Conservation (phyloP, 2,113 vertebrate genomes). For the Illadopsis cleaveri region DNA sequence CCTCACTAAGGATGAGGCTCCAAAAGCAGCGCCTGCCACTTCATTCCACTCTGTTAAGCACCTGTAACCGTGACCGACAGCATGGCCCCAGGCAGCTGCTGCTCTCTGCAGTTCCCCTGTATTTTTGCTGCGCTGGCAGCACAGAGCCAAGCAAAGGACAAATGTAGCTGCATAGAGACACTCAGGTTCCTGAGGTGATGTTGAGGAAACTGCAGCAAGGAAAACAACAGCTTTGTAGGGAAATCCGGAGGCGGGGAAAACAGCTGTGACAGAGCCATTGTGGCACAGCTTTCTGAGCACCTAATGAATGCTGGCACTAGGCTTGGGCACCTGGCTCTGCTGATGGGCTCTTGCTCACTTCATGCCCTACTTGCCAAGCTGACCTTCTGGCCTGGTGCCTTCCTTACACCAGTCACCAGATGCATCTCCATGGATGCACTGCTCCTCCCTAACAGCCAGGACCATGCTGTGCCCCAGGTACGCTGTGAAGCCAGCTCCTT, state of each 20-base stretch:
- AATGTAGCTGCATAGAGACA: neutral
- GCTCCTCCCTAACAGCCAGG: neutral
- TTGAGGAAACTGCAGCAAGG: slow-evolving; percentile 24
- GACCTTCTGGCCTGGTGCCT: neutral
- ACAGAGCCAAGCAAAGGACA: neutral
- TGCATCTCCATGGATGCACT: neutral
- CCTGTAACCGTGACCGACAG: slow-evolving; percentile 4
- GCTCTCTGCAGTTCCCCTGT: neutral
- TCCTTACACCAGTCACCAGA: no score
- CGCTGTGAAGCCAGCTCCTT: neutral
- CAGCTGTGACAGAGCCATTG: neutral
- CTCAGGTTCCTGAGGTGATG: neutral
- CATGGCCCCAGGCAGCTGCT: neutral
- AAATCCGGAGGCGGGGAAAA: neutral
- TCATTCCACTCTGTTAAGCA: neutral
- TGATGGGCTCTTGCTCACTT: neutral
- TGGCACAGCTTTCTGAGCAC: neutral
- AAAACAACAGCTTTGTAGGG: slow-evolving; percentile 44
- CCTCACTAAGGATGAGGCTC: neutral
- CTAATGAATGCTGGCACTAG: neutral
- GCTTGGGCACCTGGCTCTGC: neutral
- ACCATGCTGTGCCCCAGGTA: no score
- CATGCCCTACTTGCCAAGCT: neutral
- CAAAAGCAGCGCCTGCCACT: rapidly evolving
- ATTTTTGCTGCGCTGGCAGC: slow-evolving; percentile 45